phyloP scores from a whole-genome alignment of 2,888 invertebrate genomes.

The Luffia ferchaultella region DNA sequence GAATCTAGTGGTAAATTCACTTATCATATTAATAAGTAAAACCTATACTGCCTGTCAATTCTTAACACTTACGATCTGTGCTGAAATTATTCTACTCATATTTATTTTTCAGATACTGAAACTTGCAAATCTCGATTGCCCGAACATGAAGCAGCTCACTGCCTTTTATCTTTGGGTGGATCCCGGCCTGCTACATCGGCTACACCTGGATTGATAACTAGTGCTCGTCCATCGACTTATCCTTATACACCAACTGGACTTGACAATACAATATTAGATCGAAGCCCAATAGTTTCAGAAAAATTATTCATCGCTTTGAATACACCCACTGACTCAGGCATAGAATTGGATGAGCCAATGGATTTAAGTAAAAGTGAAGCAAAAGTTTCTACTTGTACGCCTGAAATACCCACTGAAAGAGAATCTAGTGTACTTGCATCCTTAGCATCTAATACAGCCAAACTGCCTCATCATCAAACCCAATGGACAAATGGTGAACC shows the following conservation, averaged over 20 bases:
- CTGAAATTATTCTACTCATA: not conserved
- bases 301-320: constrained; percentile 21
- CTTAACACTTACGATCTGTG: not conserved
- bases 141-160: constrained; percentile 88
- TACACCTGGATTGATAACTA: constrained; percentile 65
- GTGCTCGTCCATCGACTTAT: constrained; percentile 72
- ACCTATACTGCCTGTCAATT: not conserved
- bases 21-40: not conserved
- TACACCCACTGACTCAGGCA: not conserved
- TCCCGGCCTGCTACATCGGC: constrained; percentile 57
- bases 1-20: constrained; percentile 71
- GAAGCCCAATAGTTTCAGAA: constrained; percentile 25
- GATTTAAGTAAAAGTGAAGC: constrained; percentile 53
- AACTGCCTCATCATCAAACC: constrained; percentile 62
- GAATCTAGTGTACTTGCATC: constrained; percentile 70
- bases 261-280: constrained; percentile 30
- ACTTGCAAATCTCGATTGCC: constrained; percentile 74
- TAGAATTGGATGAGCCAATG: constrained; percentile 52
- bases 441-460: constrained; percentile 69
- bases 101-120: constrained; percentile 63
- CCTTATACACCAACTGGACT: constrained; percentile 64
- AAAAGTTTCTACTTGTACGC: constrained; percentile 30
- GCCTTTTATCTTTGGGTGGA: constrained; percentile 78
- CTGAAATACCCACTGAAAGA: constrained; percentile 69
- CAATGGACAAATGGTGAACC: constrained; percentile 69